A percentile compares a stretch with the other conserved stretches of the same genome.
Conservation (phyloP, 2,113 vertebrate genomes). For the Epinephelus cyanopodus region DNA sequence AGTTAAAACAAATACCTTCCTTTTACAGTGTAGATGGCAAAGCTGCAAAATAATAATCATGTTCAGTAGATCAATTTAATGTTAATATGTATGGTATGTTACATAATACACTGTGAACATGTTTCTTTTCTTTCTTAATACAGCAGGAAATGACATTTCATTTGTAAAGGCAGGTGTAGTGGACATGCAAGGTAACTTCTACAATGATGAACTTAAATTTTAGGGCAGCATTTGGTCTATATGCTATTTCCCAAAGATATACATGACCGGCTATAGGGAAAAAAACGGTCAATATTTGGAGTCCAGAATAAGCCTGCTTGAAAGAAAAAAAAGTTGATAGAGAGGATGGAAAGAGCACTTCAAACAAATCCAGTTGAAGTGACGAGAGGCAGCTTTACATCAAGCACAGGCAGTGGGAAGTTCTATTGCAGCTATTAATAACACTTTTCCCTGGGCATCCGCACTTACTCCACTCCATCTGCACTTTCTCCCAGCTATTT, state of each 20-base stretch:
- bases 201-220: neutral
- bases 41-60: neutral
- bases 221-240: neutral
- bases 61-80: neutral
- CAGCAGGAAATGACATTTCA: neutral
- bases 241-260: conserved; percentile 28
- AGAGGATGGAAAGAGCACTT: conserved; percentile 86
- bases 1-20: no score
- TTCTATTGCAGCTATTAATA: conserved; percentile 95
- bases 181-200: no score
- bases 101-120: neutral
- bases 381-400: conserved; percentile 84
- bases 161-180: neutral
- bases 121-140: neutral
- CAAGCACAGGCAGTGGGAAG: conserved; percentile 87
- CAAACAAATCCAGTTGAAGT: conserved; percentile 92
- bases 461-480: conserved; percentile 85
- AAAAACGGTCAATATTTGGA: neutral
- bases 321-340: conserved; percentile 49
- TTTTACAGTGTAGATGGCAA: no score
- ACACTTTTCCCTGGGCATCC: conserved; percentile 93
- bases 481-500: conserved; percentile 92
- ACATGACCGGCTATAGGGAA: neutral
- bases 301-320: conserved; percentile 13
- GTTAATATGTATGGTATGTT: neutral